Conservation (phyloP, 2,113 vertebrate species). For the Onychostruthus taczanowskii region DNA sequence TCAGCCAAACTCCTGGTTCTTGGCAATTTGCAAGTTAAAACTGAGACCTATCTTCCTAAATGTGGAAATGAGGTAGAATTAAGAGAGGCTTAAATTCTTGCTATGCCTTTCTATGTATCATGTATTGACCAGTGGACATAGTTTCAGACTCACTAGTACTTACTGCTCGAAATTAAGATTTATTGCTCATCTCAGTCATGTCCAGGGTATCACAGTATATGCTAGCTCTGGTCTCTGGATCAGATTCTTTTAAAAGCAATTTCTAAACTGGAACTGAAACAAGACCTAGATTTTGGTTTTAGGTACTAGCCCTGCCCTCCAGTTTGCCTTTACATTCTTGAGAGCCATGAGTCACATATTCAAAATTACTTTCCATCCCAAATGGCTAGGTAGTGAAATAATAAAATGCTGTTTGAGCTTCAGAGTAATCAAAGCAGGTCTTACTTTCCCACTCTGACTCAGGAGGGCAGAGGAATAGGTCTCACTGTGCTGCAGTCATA, state of each 20-base stretch:
- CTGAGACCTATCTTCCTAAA: not conserved
- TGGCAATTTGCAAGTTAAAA: not conserved
- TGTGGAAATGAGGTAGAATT: not conserved
- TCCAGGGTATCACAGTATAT: not conserved
- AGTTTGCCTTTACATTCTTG: not conserved
- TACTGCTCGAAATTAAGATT: not conserved
- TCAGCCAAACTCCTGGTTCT: not conserved
- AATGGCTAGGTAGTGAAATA: not conserved
- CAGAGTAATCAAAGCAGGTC: not conserved
- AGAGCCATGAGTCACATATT: not conserved
- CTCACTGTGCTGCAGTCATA: accelerated
- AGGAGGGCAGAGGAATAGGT: not conserved
- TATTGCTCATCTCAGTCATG: not conserved
- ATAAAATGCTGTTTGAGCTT: not conserved
- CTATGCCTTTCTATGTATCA: accelerated
- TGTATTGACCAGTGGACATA: not conserved
- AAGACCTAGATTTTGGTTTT: not conserved
- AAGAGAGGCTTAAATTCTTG: not conserved
- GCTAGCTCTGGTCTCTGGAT: not conserved
- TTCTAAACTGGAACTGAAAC: not conserved
- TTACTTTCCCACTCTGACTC: not conserved
- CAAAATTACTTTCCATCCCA: not conserved
- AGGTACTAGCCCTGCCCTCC: not conserved
- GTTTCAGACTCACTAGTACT: not conserved
- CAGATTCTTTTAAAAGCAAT: not conserved